Percentiles rank a stretch among this genome's conserved stretches.
Evolutionary conservation across 2,113 vertebrate species (phyloP).

Genomic region (Stigmatopora nigra): DNA sequence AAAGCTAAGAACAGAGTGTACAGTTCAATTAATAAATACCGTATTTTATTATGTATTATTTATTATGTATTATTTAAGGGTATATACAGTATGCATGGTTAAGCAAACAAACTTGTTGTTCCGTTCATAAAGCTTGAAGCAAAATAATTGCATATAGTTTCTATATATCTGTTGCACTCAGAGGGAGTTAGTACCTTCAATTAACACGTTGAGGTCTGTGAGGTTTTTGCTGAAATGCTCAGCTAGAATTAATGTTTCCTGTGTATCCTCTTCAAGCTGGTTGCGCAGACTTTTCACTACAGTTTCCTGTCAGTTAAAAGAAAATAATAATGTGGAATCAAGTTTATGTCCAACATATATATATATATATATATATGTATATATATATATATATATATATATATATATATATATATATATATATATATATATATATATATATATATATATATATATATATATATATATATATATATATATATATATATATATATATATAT

Average conservation of each 20-base stretch:
- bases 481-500: background rate
- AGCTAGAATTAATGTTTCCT: conserved; percentile 67
- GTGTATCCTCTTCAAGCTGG: conserved; percentile 71
- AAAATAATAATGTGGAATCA: conserved; percentile 4
- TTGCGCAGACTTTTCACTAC: conserved; percentile 63
- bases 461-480: background rate
- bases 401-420: background rate
- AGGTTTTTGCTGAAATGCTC: conserved; percentile 75
- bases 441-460: background rate
- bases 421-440: background rate
- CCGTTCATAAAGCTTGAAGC: too few species aligned
- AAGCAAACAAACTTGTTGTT: too few species aligned
- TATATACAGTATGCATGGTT: too few species aligned
- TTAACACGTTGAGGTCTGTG: conserved; percentile 68
- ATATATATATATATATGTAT: background rate
- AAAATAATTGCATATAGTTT: too few species aligned
- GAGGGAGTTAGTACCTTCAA: conserved; percentile 70
- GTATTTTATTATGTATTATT: too few species aligned
- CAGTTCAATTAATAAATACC: too few species aligned
- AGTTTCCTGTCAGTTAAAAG: conserved; percentile 69
- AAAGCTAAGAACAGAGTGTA: too few species aligned
- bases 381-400: background rate
- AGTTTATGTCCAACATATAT: background rate
- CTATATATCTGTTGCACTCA: background rate
- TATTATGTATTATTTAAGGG: too few species aligned